A percentile compares a stretch with the other conserved stretches of the same genome.
phyloP scores from a whole-genome alignment of 1,140 invertebrate species.

The Sycophila sp. region DNA sequence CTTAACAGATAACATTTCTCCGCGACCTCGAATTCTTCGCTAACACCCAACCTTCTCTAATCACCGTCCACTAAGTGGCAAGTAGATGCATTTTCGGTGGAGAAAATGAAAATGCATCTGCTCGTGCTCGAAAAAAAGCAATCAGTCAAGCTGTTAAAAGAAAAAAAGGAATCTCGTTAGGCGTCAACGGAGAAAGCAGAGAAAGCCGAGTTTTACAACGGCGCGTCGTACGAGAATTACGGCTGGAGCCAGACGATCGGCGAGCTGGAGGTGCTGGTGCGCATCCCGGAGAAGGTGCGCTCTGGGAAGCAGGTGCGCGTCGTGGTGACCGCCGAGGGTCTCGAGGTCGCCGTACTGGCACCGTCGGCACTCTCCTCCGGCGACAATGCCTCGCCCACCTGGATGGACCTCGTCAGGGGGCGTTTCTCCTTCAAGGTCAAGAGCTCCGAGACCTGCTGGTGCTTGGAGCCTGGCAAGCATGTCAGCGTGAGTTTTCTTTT shows the following conservation, averaged over 20 bases:
- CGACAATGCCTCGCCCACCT: conserved; percentile 30
- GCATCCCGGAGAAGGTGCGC: conserved; percentile 71
- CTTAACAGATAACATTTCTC: too few relatives aligned
- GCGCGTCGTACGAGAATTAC: conserved; percentile 78
- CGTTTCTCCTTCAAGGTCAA: conserved; percentile 76
- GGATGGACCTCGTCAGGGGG: conserved; percentile 71
- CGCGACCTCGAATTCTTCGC: too few relatives aligned
- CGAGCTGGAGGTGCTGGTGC: conserved; percentile 80
- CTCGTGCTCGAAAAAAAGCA: too few relatives aligned
- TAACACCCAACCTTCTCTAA: too few relatives aligned
- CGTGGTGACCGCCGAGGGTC: conserved; percentile 69
- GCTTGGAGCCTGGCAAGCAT: conserved; percentile 76
- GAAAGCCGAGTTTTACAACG: conserved; percentile 74
- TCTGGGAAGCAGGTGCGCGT: conserved; percentile 76
- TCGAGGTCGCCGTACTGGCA: conserved; percentile 61
- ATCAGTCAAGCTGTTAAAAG: too few relatives aligned
- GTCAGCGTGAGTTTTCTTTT: conserved; percentile 61
- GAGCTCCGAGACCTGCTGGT: conserved; percentile 84
- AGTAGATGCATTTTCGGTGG: too few relatives aligned
- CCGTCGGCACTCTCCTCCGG: conserved; percentile 15
- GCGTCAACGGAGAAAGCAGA: not conserved
- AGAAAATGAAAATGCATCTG: too few relatives aligned
- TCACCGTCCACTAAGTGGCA: too few relatives aligned
- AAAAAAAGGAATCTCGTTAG: too few relatives aligned
- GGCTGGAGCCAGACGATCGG: conserved; percentile 84